Conservation (phyloP, 1,140 invertebrate genomes). For the Heliconius eleuchia region DNA sequence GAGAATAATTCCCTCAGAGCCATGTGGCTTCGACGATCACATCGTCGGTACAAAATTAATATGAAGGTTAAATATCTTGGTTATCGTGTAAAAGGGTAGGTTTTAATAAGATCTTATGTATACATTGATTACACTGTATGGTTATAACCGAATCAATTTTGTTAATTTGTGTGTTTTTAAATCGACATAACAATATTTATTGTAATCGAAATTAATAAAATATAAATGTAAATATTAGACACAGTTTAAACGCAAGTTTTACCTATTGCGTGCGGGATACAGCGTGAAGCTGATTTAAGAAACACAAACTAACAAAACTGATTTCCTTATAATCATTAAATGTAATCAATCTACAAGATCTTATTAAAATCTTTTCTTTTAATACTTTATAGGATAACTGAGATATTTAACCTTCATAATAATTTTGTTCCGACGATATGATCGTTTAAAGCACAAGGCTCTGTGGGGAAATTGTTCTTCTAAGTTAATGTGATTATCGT, state of each 20-base stretch:
- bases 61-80: conserved; percentile 20
- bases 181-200: no score
- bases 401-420: conserved; percentile 20
- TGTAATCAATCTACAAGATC: background rate
- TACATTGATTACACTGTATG: background rate
- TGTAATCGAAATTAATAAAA: no score
- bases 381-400: background rate
- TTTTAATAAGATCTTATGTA: background rate
- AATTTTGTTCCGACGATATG: conserved; percentile 15
- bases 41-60: conserved; percentile 12
- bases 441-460: conserved; percentile 35
- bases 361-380: background rate
- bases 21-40: conserved; percentile 37
- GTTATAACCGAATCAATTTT: no score
- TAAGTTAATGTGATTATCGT: conserved; percentile 34
- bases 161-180: no score
- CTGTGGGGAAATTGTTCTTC: conserved; percentile 27
- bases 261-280: no score
- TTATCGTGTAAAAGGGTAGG: background rate
- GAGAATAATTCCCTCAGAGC: conserved; percentile 28
- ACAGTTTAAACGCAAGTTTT: no score
- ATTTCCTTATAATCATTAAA: no score
- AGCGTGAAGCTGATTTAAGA: no score
- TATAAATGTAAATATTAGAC: no score
- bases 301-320: no score